Evolutionary conservation across 2,888 invertebrate species (phyloP), one percentile per base, ranked within the genome.

Genomic region (Spatulosminthurus flaviceps): DNA sequence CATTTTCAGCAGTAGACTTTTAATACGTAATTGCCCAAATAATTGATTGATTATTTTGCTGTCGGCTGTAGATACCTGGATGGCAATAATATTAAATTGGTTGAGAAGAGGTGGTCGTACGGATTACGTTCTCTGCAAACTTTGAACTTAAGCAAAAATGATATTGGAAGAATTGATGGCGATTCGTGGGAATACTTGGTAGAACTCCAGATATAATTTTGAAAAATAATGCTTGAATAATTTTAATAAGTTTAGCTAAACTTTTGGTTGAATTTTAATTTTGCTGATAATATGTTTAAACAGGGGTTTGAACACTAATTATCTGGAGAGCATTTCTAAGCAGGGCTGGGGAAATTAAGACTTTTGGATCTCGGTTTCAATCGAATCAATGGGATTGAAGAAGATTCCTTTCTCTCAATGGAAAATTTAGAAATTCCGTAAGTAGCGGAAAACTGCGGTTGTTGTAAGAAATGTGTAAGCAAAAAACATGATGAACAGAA

Each of bases 81-180:
- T 88, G 92, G 92, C 87, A 97, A 97, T 88, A 91, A 90, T 84
- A 91, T 98, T 79, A 91, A 91, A 75, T 90, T 90, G 71, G 91
- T 97, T 78, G 92, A 93, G 64, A 95, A 94, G 87, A 93, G 93
- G 28, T 96, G 96, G 91, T 90, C 96, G 85, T 97, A 95, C 88
- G 96, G 95, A 72, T 89, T 97, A 80, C 91, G 92, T 73, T 92
- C 92, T 34, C 89, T 98, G 82, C 91, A 91, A 83, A 92, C 92
- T 86, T 89, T 97, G 83, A 93, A 93, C 28, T 88, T 97, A 79
- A 92, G 93, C 22, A 92, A 94, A 87, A 97, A 97, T 88, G 89
- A 91, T 71, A 93, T 97, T 83, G 89, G 89, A 21, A 90, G 90
- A 85, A 93, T 97, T 86, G 94, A 94, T 86, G 88, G 90, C 82